phyloP scores from a whole-genome alignment of 2,888 invertebrate species.

The Phoenoteleia sp. region DNA sequence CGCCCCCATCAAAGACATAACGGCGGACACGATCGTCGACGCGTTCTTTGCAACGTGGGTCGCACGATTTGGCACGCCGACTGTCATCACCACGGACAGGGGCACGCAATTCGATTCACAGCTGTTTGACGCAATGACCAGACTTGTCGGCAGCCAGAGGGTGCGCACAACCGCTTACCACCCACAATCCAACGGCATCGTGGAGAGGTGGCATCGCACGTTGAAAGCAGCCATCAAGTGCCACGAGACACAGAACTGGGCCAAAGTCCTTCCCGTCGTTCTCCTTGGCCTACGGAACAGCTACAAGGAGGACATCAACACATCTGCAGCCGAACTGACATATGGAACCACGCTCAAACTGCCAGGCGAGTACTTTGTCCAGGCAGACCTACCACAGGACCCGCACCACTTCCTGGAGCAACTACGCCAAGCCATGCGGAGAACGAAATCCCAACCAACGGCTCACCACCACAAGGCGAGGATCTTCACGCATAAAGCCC shows the following conservation, averaged over 20 bases:
- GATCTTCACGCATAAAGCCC: slow-evolving; percentile 37
- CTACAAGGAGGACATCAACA: slow-evolving; percentile 61
- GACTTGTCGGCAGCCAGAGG: slow-evolving; percentile 53
- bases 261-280: slow-evolving; percentile 66
- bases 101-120: slow-evolving; percentile 74
- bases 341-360: slow-evolving; percentile 63
- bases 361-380: slow-evolving; percentile 70
- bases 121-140: slow-evolving; percentile 76
- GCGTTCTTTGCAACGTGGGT: slow-evolving; percentile 71
- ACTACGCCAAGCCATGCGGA: slow-evolving; percentile 32
- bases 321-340: slow-evolving; percentile 70
- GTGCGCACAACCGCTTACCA: slow-evolving; percentile 70
- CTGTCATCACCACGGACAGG: slow-evolving; percentile 77
- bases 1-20: slow-evolving; percentile 77
- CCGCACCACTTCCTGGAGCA: slow-evolving; percentile 47
- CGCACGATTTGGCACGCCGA: slow-evolving; percentile 70
- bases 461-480: slow-evolving; percentile 33
- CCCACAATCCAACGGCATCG: slow-evolving; percentile 60
- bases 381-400: slow-evolving; percentile 24
- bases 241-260: slow-evolving; percentile 62
- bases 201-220: slow-evolving; percentile 78
- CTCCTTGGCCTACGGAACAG: slow-evolving; percentile 63
- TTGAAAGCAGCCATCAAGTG: slow-evolving; percentile 77
- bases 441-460: slow-evolving; percentile 7
- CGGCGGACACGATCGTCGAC: slow-evolving; percentile 75